Base-by-base conservation (phyloP, 1,140 invertebrate species). In the Tetraneura akinire region DNA sequence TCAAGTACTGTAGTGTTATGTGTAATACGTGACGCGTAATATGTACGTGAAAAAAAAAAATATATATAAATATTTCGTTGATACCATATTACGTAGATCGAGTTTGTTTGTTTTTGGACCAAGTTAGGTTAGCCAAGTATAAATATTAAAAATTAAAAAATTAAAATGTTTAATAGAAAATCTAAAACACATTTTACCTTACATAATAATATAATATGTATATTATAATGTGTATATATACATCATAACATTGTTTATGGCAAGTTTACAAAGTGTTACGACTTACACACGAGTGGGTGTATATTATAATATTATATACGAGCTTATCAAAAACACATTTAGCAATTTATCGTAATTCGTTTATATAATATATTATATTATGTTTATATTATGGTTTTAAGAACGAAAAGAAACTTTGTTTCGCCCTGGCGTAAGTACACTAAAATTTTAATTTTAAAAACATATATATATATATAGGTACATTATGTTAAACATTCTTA, bases 11-110 rank as follows among this genome's bases (percentile, higher is more conserved):
- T 74, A 74, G 71, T 23, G 23, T 16, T 53, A 16, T 74, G 26
- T 23, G 8, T 5, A 11, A 9, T 21, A 64, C 29, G n/a, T 64
- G 60, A 49, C 32, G 42, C 26, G 51, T 73, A 53, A 5, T 26
- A 73, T 37, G 26, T 53, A 37, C 37, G 51, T 42, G 49, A 53
- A 47, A 70, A 70, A 18, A 9, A 76, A 42, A n/a, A n/a, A n/a
- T n/a, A n/a, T n/a, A 76, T 23, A 76, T 16, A 60, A 53, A 45
- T 57, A 55, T 55, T 76, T 57, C 51, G 73, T 76, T 42, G 51
- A 23, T 45, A 76, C 14, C n/a, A 57, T 18, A 14, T 51, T 23
- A 74, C 55, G 3, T 9, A 32, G 14, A 18, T 23, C 57, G n/a
- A n/a, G 0, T 57, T 76, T 51, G 1, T 26, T 70, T 29, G 16